Conservation (phyloP, 1,140 invertebrate species). For the Drosophila lowei region DNA sequence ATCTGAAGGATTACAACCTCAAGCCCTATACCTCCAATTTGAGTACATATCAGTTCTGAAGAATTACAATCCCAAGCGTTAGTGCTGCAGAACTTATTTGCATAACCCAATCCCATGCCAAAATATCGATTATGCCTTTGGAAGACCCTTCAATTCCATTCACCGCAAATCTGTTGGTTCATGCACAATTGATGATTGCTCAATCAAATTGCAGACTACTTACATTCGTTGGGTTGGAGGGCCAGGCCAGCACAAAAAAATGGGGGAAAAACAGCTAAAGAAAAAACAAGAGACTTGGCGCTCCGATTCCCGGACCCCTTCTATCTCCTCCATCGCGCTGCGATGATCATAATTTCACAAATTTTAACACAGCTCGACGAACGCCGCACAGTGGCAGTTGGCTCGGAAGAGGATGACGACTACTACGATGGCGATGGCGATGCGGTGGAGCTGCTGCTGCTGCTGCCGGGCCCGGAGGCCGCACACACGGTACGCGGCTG, state of each 20-base stretch:
- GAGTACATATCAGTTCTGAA: too few species aligned
- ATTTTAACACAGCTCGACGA: conserved; percentile 57
- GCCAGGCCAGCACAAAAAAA: background rate
- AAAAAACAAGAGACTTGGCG: conserved; percentile 38
- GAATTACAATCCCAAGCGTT: background rate
- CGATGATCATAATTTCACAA: conserved; percentile 67
- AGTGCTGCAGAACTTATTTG: background rate
- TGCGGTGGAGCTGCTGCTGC: conserved; percentile 9
- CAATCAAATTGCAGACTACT: conserved; percentile 50
- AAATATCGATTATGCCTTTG: conserved; percentile 3
- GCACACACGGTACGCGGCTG: conserved; percentile 64
- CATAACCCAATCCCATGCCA: background rate
- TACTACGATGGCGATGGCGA: background rate
- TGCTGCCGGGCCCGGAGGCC: conserved; percentile 29
- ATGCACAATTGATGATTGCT: conserved; percentile 69
- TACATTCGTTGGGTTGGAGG: background rate
- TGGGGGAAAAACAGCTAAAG: background rate
- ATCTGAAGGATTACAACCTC: too few species aligned
- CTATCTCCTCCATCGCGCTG: conserved; percentile 2
- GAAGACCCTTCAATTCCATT: conserved; percentile 9
- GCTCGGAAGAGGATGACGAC: conserved; percentile 38
- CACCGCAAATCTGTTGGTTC: conserved; percentile 31
- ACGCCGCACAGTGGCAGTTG: conserved; percentile 74
- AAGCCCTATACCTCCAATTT: too few species aligned
- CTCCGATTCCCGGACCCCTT: conserved; percentile 2